Conservation (phyloP, 2,888 invertebrate genomes). For the Escarpia spicata region DNA sequence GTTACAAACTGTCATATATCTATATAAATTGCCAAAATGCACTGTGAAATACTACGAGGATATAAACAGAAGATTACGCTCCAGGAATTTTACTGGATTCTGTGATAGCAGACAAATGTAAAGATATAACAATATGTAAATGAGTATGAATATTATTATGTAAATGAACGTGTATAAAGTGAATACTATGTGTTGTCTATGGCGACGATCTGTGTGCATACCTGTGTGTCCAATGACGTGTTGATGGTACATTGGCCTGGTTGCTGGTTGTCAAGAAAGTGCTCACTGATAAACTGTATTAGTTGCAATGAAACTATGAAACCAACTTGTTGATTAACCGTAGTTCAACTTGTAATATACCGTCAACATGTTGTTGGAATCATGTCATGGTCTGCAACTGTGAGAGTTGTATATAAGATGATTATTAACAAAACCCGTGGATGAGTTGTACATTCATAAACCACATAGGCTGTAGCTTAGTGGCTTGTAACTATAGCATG, state of each 20-base stretch:
- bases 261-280: background rate
- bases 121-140: background rate
- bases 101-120: slow-evolving; percentile 16
- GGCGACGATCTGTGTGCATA: background rate
- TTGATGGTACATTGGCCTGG: background rate
- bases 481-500: background rate
- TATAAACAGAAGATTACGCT: slow-evolving; percentile 6
- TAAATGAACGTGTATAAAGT: background rate
- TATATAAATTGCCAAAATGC: background rate
- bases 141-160: slow-evolving; percentile 13
- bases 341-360: background rate
- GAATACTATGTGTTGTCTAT: background rate
- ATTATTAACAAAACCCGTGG: background rate
- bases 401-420: slow-evolving; percentile 16
- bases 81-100: background rate
- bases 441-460: background rate
- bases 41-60: background rate
- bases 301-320: background rate
- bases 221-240: background rate
- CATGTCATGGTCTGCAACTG: background rate
- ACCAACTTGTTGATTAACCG: background rate
- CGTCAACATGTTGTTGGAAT: background rate
- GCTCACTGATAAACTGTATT: background rate
- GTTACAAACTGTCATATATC: background rate
- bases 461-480: background rate